Evolutionary conservation across 2,888 invertebrate genomes (phyloP), one percentile per base, ranked within the genome.

Genomic region (Caenorhabditis sp.): DNA sequence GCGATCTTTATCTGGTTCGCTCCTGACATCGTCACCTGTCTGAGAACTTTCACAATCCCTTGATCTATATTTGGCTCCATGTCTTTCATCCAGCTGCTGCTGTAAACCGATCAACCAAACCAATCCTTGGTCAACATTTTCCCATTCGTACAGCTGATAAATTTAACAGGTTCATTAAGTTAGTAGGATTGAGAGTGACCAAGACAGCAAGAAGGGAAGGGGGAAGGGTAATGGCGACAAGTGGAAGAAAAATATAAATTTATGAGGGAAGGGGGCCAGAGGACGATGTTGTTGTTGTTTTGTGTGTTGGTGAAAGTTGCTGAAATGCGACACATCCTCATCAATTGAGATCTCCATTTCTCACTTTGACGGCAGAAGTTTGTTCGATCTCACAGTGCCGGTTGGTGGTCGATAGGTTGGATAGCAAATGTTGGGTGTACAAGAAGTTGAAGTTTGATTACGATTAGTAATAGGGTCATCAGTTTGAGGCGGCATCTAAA

Each of bases 141-240:
- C 40, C 11, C 47, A 47, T 2, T 18, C 18, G 47, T 47, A 47
- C 53, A 53, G 26, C 53, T 53, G 53, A 53, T 72, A 56, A 58
- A 51, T 20, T 76, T 60, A 76, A 76, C 76, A 76, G 76, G 44
- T 67, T 76, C 64, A 15, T 28, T 60, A 8, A 51, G 47, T 58
- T 61, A 76, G 76, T 61, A 67, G 61, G 67, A 8, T n/a, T 40
- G 40, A 68, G 60, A 76, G 61, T 67, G 67, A 76, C 76, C 76
- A 68, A 76, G 77, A 77, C 64, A 69, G 61, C 77, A 64, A 56
- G 61, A 62, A 68, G 47, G 76, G 60, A n/a, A n/a, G n/a, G n/a
- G n/a, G n/a, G n/a, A n/a, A n/a, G 15, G 64, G 69, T 69, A 64
- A 62, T 55, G 69, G 62, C 69, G 77, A 69, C 62, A 69, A n/a